Percentiles rank a stretch among this genome's conserved stretches.
Evolutionary conservation across 2,888 invertebrate genomes (phyloP).

Genomic region (Acanthopleura granulata): DNA sequence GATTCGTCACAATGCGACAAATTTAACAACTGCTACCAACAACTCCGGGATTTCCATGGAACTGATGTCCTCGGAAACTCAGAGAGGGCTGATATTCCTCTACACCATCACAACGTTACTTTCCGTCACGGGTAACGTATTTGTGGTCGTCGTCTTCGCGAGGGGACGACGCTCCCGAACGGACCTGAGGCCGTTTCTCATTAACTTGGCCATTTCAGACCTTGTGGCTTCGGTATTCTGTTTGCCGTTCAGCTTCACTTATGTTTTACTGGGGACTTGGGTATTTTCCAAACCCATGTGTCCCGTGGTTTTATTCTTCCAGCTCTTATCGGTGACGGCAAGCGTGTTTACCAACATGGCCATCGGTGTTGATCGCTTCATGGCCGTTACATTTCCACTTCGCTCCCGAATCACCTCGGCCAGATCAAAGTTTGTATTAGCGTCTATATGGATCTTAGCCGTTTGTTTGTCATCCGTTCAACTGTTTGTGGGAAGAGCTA

Average conservation of each 20-base stretch:
- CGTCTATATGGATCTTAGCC: constrained; percentile 70
- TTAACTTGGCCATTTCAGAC: constrained; percentile 86
- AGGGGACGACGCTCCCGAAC: constrained; percentile 57
- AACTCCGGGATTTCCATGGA: not conserved
- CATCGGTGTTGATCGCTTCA: constrained; percentile 71
- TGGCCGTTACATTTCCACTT: constrained; percentile 61
- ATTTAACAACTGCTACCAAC: too few relatives aligned
- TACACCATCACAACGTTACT: constrained; percentile 69
- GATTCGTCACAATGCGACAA: too few relatives aligned
- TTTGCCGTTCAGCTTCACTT: constrained; percentile 83
- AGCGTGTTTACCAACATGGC: constrained; percentile 71
- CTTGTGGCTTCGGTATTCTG: constrained; percentile 89
- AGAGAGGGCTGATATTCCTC: constrained; percentile 47
- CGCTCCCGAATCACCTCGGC: constrained; percentile 67
- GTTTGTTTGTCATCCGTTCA: constrained; percentile 66
- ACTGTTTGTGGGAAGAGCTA: constrained; percentile 56
- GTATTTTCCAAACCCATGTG: constrained; percentile 71
- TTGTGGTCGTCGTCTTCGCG: constrained; percentile 69
- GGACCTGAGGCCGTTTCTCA: constrained; percentile 76
- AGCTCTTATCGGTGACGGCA: constrained; percentile 69
- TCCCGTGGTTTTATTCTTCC: constrained; percentile 71
- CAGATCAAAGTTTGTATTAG: constrained; percentile 66
- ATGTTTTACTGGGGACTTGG: constrained; percentile 69
- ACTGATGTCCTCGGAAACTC: not conserved
- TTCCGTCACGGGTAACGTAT: constrained; percentile 69